phyloP scores from a whole-genome alignment of 1,140 invertebrate species.

The Sycobia sp. region DNA sequence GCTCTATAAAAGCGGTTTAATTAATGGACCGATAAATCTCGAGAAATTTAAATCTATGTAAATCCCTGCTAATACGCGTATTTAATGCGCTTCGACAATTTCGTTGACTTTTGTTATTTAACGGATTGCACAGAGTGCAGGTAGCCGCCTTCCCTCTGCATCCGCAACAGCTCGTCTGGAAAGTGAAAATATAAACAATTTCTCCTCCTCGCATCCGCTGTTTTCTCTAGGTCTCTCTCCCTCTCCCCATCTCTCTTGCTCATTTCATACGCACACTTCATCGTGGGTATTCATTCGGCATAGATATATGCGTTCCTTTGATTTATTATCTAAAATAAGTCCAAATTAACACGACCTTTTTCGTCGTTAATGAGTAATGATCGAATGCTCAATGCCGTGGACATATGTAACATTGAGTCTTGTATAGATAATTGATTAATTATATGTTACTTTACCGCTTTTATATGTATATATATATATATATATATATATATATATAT shows the following conservation, averaged over 20 bases:
- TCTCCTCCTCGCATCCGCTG: neutral
- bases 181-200: slow-evolving; percentile 18
- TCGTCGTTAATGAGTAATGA: too few relatives aligned
- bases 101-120: slow-evolving; percentile 20
- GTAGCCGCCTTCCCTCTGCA: too few relatives aligned
- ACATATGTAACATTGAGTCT: too few relatives aligned
- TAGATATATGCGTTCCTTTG: neutral
- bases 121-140: neutral
- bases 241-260: too few relatives aligned
- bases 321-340: slow-evolving; percentile 16
- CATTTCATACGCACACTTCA: too few relatives aligned
- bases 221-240: neutral
- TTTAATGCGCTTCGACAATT: slow-evolving; percentile 24
- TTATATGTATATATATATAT: too few relatives aligned
- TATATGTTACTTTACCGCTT: too few relatives aligned
- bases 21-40: slow-evolving; percentile 29
- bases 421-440: too few relatives aligned
- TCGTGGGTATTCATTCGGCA: too few relatives aligned
- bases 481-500: too few relatives aligned
- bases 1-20: slow-evolving; percentile 2
- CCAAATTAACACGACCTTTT: neutral
- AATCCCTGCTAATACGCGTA: slow-evolving; percentile 23
- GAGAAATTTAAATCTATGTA: slow-evolving; percentile 20
- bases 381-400: too few relatives aligned
- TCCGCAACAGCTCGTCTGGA: neutral